These are phyloP conservation scores for Calephelis virginiensis DNA, from an alignment of 1,140 invertebrate species.

Conservation along the genomic window DNA sequence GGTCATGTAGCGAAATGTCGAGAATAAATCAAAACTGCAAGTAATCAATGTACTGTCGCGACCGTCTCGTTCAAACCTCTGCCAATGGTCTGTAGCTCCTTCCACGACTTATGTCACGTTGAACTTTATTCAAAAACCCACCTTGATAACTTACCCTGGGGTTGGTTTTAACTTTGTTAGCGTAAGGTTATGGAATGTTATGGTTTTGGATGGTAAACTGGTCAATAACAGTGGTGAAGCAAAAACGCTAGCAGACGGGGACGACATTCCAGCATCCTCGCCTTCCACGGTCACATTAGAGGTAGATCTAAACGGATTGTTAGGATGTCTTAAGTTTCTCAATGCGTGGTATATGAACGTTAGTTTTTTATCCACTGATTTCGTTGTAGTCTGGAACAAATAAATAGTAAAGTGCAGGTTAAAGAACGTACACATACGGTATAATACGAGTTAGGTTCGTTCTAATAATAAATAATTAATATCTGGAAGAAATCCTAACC, in stretches of 20 bases:
- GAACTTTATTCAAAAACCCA: slow-evolving; percentile 10
- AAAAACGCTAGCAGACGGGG: slow-evolving; percentile 58
- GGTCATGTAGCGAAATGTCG: slow-evolving; percentile 26
- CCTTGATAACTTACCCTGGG: background rate
- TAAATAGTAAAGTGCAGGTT: background rate
- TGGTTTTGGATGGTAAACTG: slow-evolving; percentile 23
- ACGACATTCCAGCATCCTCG: slow-evolving; percentile 52
- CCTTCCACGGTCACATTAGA: slow-evolving; percentile 49
- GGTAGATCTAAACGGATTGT: slow-evolving; percentile 44
- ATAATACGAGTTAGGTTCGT: too few species aligned
- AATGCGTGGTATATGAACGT: slow-evolving; percentile 37
- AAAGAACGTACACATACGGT: too few species aligned
- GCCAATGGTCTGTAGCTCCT: background rate
- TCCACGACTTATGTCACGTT: background rate
- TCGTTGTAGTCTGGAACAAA: slow-evolving; percentile 8
- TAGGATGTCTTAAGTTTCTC: slow-evolving; percentile 39
- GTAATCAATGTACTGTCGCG: slow-evolving; percentile 23
- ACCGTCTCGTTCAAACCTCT: slow-evolving; percentile 17
- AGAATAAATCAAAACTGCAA: slow-evolving; percentile 32
- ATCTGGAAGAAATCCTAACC: too few species aligned
- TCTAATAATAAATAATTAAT: too few species aligned
- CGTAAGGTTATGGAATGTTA: slow-evolving; percentile 20
- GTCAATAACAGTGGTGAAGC: slow-evolving; percentile 59
- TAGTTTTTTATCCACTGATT: slow-evolving; percentile 28
- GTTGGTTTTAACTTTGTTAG: background rate